Evolutionary conservation across 2,888 invertebrate genomes (phyloP).

Genomic region (Baronia brevicornis): DNA sequence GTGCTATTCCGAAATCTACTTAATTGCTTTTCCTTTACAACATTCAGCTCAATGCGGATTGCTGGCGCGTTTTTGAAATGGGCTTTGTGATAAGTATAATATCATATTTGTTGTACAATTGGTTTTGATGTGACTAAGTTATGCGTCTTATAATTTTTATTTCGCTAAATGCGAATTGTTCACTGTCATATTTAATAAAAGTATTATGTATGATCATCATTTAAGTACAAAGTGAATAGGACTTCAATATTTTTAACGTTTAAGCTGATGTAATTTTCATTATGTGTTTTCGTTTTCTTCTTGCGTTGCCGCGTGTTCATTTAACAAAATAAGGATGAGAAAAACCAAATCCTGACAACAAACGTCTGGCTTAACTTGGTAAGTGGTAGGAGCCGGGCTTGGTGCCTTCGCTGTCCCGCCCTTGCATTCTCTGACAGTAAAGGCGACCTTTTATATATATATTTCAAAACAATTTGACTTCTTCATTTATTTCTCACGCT

Average conservation of each 20-base stretch:
- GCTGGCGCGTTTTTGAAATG: constrained; percentile 28
- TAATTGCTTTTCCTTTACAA: constrained; percentile 39
- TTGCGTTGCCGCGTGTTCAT: constrained; percentile 77
- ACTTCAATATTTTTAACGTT: constrained; percentile 14
- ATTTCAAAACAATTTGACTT: too few relatives aligned
- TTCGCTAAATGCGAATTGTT: too few relatives aligned
- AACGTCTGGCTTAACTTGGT: constrained; percentile 99
- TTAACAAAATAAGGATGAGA: constrained; percentile 92
- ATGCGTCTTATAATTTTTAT: too few relatives aligned
- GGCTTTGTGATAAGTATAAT: constrained; percentile 30
- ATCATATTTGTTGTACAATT: constrained; percentile 7
- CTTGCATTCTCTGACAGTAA: constrained; percentile 29
- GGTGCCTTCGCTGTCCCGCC: constrained; percentile 60
- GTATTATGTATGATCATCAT: background rate
- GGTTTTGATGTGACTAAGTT: constrained; percentile 1
- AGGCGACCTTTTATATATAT: too few relatives aligned
- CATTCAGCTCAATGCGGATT: constrained; percentile 32
- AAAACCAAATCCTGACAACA: constrained; percentile 98
- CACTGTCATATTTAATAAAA: too few relatives aligned
- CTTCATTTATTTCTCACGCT: constrained; percentile 15
- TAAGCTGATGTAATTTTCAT: constrained; percentile 30
- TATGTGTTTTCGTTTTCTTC: constrained; percentile 70
- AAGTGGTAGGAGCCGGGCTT: constrained; percentile 80
- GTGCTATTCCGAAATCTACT: constrained; percentile 36
- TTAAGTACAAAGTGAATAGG: background rate